These are phyloP conservation scores for Emmelina monodactyla DNA, from an alignment of 2,888 invertebrate species.

Conservation along the genomic window DNA sequence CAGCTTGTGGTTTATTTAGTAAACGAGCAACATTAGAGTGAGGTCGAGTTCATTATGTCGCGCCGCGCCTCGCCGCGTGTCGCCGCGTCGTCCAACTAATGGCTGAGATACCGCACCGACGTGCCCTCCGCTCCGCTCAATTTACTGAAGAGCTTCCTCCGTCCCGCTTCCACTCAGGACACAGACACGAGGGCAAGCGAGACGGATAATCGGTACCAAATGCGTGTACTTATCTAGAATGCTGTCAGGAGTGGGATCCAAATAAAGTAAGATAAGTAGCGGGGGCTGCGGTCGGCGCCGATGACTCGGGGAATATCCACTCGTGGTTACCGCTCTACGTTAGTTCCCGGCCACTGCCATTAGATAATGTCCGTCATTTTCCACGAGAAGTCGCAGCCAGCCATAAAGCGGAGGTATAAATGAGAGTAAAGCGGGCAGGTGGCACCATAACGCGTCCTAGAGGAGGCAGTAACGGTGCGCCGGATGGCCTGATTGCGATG, in stretches of 20 bases:
- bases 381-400: too few species aligned
- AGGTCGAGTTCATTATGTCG: too few species aligned
- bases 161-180: not conserved
- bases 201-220: not conserved
- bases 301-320: not conserved
- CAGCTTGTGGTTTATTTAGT: too few species aligned
- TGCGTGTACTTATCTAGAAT: conserved; percentile 1
- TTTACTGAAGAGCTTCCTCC: not conserved
- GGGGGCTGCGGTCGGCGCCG: not conserved
- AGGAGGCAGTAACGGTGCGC: too few species aligned
- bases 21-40: too few species aligned
- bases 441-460: too few species aligned
- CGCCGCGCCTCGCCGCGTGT: too few species aligned
- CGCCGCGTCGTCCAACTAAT: too few species aligned
- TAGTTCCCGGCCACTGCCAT: not conserved
- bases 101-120: too few species aligned
- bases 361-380: not conserved
- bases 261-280: conserved; percentile 23
- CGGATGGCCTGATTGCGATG: too few species aligned
- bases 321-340: not conserved
- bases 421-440: too few species aligned
- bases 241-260: conserved; percentile 13
- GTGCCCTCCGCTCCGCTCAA: not conserved
- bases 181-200: not conserved
- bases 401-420: too few species aligned